Base-by-base conservation (phyloP, 2,888 invertebrate genomes). In the Campoplex nolae region DNA sequence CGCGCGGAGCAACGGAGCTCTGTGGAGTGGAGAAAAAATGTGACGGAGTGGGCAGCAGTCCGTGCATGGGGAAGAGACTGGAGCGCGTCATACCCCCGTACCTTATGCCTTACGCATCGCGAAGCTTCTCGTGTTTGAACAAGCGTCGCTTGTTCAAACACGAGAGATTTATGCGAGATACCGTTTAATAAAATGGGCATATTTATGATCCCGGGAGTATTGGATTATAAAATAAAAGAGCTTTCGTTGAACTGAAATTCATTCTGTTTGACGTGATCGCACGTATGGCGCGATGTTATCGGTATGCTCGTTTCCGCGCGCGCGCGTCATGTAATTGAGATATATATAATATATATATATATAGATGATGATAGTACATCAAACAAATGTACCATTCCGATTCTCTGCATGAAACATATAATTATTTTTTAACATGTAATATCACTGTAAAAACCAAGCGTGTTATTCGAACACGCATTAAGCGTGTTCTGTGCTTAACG, bases 151-250 rank as follows among this genome's bases (percentile, higher is more conserved):
- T 45, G 38, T 16, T 51, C 58, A 81, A 65, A 81, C 73, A 38
- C 28, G 28, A 62, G 18, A 11, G 35, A 38, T 38, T 71, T 42
- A 38, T 45, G 18, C 73, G n/a, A 81, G 80, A 81, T 73, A 81
- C 65, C 62, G 58, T 18, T 28, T 32, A 38, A 71, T 38, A 65
- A 42, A 73, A 78, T 78, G 54, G 78, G 67, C 78, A 78, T 78
- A 78, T 78, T 78, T 78, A 78, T 54, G 67, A 78, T 28, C 23
- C 38, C 67, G 68, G 16, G 65, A 48, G 65, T 48, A 65, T 28
- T 45, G 1, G 56, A 75, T 45, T 62, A 45, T 42, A 48, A 76
- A 48, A 76, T 48, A 18, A 62, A 65, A 32, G 45, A 32, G 16
- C 18, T 65, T 62, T 38, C 38, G 6, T 38, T 38, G 4, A 18